Percentiles rank a stretch among this genome's conserved stretches.
These are phyloP conservation scores for Ia io DNA, from an alignment of 2,113 vertebrate species.

Conservation along the genomic window DNA sequence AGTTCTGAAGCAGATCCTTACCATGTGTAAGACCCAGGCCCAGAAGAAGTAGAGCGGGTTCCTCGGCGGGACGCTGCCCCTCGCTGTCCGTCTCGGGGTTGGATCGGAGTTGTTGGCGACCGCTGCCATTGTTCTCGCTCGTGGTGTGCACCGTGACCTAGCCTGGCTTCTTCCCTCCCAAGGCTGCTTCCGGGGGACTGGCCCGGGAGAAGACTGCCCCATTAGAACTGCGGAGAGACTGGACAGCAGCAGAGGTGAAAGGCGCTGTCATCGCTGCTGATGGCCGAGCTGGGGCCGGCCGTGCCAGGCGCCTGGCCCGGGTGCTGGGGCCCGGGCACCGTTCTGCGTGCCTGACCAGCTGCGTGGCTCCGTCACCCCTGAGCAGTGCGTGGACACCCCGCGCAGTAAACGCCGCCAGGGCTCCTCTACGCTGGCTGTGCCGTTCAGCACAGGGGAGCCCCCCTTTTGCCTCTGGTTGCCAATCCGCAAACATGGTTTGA, in stretches of 20 bases:
- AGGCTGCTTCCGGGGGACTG: conserved; percentile 28
- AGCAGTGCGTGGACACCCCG: not conserved
- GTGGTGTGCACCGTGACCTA: conserved; percentile 65
- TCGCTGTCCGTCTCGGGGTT: conserved; percentile 74
- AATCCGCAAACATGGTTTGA: conserved; percentile 3
- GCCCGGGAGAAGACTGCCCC: not conserved
- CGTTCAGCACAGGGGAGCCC: not conserved
- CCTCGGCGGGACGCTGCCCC: conserved; percentile 46
- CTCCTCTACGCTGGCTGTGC: not conserved
- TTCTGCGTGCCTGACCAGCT: not conserved
- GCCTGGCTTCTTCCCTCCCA: conserved; percentile 43
- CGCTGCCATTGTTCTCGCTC: conserved; percentile 58
- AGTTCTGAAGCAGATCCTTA: conserved; percentile 96
- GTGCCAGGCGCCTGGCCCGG: not conserved
- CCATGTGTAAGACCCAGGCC: conserved; percentile 96
- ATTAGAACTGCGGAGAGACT: not conserved
- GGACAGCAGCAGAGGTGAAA: not conserved
- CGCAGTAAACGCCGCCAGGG: not conserved
- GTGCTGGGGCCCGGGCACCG: not conserved
- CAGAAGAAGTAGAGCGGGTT: conserved; percentile 87
- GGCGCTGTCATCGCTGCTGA: not conserved
- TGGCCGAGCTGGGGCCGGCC: not conserved
- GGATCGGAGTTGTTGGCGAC: conserved; percentile 58
- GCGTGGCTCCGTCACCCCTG: not conserved
- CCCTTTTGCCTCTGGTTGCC: not conserved